Conservation (phyloP, 2,113 vertebrate species). For the Spilogale gracilis region DNA sequence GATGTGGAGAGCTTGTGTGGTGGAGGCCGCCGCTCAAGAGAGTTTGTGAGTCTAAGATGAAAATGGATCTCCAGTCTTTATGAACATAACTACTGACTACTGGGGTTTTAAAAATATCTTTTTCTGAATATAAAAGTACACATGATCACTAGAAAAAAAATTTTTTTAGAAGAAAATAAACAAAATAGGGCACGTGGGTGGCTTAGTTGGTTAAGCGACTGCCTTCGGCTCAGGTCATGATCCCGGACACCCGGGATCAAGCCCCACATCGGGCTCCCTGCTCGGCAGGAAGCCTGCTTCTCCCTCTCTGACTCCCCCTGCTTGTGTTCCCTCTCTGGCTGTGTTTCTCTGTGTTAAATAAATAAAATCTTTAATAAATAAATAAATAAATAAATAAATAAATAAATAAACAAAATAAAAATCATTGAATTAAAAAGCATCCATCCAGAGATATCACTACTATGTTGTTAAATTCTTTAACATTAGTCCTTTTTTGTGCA, state of each 20-base stretch:
- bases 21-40: not conserved
- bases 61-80: slow-evolving; percentile 9
- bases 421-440: not conserved
- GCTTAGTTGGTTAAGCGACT: too few relatives aligned
- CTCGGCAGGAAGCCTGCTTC: too few relatives aligned
- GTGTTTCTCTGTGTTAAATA: too few relatives aligned
- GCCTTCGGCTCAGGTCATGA: too few relatives aligned
- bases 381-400: too few relatives aligned
- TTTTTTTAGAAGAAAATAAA: too few relatives aligned
- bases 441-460: not conserved
- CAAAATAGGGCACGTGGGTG: too few relatives aligned
- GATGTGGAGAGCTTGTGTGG: not conserved
- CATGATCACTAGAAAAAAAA: not conserved
- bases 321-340: too few relatives aligned
- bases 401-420: not conserved
- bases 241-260: too few relatives aligned
- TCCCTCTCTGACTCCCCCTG: too few relatives aligned
- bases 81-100: not conserved
- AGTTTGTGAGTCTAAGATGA: not conserved
- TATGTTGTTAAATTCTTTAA: not conserved
- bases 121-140: slow-evolving; percentile 4
- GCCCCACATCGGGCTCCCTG: too few relatives aligned
- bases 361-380: too few relatives aligned
- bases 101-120: slow-evolving; percentile 19
- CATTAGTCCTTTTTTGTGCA: not conserved